These are phyloP conservation scores for Lithosia quadra DNA, from an alignment of 2,888 invertebrate genomes.

Conservation along the genomic window DNA sequence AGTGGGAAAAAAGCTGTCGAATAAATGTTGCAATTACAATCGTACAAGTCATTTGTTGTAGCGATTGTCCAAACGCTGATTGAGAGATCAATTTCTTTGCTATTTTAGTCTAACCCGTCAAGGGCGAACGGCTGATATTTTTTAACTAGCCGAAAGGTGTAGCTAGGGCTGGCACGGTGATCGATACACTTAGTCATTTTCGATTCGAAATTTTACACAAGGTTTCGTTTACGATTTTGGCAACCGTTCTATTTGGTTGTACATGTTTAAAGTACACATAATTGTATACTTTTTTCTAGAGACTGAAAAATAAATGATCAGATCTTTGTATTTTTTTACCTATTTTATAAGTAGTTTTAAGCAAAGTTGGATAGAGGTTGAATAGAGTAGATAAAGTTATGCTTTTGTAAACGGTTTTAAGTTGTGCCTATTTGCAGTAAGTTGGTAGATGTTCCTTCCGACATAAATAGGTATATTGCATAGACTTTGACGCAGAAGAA, in stretches of 20 bases:
- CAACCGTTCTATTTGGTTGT: background rate
- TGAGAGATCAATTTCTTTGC: background rate
- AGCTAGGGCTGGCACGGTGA: slow-evolving; percentile 7
- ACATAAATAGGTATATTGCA: too few species aligned
- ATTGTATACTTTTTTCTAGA: background rate
- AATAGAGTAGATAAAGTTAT: too few species aligned
- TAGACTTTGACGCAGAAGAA: too few species aligned
- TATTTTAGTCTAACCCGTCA: slow-evolving; percentile 16
- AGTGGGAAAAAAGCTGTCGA: background rate
- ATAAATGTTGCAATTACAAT: slow-evolving; percentile 15
- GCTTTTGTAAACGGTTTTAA: background rate
- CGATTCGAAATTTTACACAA: background rate
- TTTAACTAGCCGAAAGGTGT: slow-evolving; percentile 8
- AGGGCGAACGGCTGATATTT: slow-evolving; percentile 11
- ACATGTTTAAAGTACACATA: too few species aligned
- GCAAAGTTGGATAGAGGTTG: too few species aligned
- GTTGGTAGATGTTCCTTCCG: too few species aligned
- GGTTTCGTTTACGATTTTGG: background rate
- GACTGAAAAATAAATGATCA: background rate
- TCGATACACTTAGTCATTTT: background rate
- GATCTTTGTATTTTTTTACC: too few species aligned
- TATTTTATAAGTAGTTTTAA: too few species aligned
- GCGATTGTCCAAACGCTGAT: background rate
- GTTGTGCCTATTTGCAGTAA: too few species aligned
- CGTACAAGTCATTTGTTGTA: background rate